These are phyloP conservation scores for Nansenia antarctica DNA, from an alignment of 2,113 vertebrate genomes.

Conservation along the genomic window DNA sequence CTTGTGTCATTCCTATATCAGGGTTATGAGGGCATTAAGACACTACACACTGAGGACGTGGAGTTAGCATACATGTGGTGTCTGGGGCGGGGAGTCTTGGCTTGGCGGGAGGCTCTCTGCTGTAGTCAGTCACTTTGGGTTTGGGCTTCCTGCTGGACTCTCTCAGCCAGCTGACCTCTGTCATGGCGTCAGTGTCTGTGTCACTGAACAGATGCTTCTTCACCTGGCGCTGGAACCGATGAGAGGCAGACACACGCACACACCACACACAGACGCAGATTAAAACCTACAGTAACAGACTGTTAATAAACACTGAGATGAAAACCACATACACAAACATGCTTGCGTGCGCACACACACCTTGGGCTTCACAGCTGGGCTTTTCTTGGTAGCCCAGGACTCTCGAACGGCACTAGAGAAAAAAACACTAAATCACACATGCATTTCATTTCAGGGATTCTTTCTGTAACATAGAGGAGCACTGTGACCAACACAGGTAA, in stretches of 20 bases:
- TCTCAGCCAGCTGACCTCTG: conserved; percentile 87
- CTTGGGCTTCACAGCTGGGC: conserved; percentile 32
- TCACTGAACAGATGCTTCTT: conserved; percentile 90
- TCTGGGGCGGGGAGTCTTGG: conserved; percentile 14
- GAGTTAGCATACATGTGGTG: conserved; percentile 50
- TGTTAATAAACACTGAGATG: background rate
- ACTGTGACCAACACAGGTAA: conserved; percentile 2
- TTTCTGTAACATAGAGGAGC: conserved; percentile 14
- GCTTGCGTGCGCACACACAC: conserved; percentile 30
- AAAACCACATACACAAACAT: background rate
- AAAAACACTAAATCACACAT: background rate
- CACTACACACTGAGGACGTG: too few species aligned
- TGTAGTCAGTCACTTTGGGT: conserved; percentile 78
- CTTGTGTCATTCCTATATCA: too few species aligned
- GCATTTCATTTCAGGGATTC: background rate
- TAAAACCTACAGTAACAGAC: background rate
- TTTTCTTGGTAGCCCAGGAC: conserved; percentile 42
- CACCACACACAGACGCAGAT: background rate
- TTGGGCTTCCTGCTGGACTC: conserved; percentile 79
- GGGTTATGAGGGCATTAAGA: too few species aligned
- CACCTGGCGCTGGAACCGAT: conserved; percentile 27
- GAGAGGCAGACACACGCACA: background rate
- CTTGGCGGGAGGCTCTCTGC: conserved; percentile 65
- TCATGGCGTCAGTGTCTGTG: conserved; percentile 80
- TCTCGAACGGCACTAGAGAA: conserved; percentile 40